Base-by-base conservation (phyloP, 2,797 vertebrate species). In the Harpagifer antarcticus region DNA sequence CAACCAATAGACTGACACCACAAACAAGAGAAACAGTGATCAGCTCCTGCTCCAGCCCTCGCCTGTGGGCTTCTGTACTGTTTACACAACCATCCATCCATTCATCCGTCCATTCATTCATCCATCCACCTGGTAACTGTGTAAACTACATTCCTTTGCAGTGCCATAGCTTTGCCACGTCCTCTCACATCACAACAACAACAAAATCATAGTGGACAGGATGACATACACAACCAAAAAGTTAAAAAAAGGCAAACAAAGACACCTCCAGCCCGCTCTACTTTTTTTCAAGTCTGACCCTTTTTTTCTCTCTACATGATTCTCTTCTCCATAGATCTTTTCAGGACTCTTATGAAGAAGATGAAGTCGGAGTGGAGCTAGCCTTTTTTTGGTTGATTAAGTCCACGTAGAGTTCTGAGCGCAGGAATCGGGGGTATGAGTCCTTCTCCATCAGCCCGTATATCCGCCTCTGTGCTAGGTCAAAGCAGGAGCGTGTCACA, bases 401-500 rank as follows among this genome's bases (percentile, higher is more conserved):
- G 95, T 99, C 98, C 93, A 96, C 90, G 93, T 99, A 99, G 76
- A 99, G 95, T 93, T 99, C 97, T 3, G 98, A 99, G 90, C 98
- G 97, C 68, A 99, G 95, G 93, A 99, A 99, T 69, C 98, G 97
- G 3, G 98, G 97, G 72, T 99, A 99, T 0, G 98, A 98, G 96
- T 99, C 98, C 90, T 98, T 99, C 92, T 99, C 98, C 98, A 99
- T 99, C 70, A 99, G 95, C 77, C 97, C 97, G 0, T 96, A 98
- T 95, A 99, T 99, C 91, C 98, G 96, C 88, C 97, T 94, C 94
- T 99, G 98, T 0, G 98, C 98, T 3, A 98, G 93, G 84, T 99
- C 97, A 0, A 99, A 99, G 94, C 97, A 97, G 93, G 96, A 94
- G 69, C 95, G 96, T 0, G 95, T 96, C 91, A 97, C 95, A 68